These are phyloP conservation scores for Siniperca scherzeri DNA, from an alignment of 2,797 vertebrate genomes.

Conservation along the genomic window DNA sequence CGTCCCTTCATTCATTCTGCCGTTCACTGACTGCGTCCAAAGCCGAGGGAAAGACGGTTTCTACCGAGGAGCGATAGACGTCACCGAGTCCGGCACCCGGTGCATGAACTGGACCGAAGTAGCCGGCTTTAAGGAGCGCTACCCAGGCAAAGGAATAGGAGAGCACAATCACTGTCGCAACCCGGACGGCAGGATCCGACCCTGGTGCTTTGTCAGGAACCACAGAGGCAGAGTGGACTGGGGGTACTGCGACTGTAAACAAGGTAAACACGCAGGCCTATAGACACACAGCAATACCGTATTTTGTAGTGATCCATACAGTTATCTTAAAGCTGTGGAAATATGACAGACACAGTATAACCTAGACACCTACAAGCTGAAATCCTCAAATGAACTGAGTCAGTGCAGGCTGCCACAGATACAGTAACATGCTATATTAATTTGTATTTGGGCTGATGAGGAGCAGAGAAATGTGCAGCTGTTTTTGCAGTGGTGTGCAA, in stretches of 20 bases:
- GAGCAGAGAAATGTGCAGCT: neutral
- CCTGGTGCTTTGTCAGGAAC: constrained; percentile 90
- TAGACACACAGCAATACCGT: neutral
- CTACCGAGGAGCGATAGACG: constrained; percentile 86
- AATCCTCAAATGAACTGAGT: neutral
- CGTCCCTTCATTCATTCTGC: constrained; percentile 75
- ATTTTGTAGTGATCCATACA: neutral
- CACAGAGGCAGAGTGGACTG: constrained; percentile 86
- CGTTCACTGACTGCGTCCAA: constrained; percentile 82
- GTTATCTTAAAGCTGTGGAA: neutral
- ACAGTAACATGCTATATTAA: neutral
- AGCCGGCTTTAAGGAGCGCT: constrained; percentile 81
- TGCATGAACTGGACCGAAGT: constrained; percentile 89
- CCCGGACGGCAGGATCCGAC: constrained; percentile 87
- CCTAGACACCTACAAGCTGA: neutral
- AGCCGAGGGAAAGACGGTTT: constrained; percentile 80
- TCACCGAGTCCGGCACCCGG: constrained; percentile 87
- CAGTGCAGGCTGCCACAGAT: neutral
- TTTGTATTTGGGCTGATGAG: neutral
- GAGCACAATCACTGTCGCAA: constrained; percentile 90
- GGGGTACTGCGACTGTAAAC: constrained; percentile 91
- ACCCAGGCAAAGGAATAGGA: constrained; percentile 84
- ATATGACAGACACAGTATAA: neutral
- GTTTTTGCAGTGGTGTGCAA: neutral
- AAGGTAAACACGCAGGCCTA: constrained; percentile 84